Conservation (phyloP, 2,113 vertebrate genomes). For the Saccopteryx bilineata region DNA sequence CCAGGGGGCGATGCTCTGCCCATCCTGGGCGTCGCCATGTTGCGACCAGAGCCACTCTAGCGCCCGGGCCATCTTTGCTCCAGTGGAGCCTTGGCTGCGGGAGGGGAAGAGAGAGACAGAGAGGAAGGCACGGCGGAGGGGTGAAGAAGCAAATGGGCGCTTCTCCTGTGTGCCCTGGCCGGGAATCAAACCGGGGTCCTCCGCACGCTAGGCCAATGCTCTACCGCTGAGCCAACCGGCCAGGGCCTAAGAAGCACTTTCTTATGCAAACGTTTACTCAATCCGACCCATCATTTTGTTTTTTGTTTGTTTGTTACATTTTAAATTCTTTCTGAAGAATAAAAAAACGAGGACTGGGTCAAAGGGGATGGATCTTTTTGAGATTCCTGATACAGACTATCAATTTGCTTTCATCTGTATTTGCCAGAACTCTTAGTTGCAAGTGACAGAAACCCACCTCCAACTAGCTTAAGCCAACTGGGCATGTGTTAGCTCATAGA, state of each 20-base stretch:
- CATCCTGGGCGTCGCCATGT: too few species aligned
- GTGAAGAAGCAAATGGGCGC: too few species aligned
- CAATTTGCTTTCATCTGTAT: constrained; percentile 37
- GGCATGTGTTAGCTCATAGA: not conserved
- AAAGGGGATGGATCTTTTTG: not conserved
- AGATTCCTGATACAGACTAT: not conserved
- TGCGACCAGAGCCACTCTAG: too few species aligned
- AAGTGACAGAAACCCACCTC: constrained; percentile 8
- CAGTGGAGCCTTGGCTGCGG: too few species aligned
- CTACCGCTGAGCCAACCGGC: too few species aligned
- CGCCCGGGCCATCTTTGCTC: too few species aligned
- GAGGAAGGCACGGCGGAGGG: too few species aligned
- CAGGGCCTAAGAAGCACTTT: not conserved
- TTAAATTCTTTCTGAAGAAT: constrained; percentile 38
- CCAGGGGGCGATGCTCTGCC: too few species aligned
- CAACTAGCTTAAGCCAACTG: not conserved
- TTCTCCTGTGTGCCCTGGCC: too few species aligned
- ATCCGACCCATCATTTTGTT: not conserved
- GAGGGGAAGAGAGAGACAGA: too few species aligned
- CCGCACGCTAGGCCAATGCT: too few species aligned
- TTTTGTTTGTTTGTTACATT: constrained; percentile 32
- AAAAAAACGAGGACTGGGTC: not conserved
- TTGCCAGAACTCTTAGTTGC: not conserved
- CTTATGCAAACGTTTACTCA: not conserved
- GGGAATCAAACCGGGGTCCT: too few species aligned